These are phyloP conservation scores for Bombyx mandarina DNA, from an alignment of 1,140 invertebrate species.

Conservation along the genomic window DNA sequence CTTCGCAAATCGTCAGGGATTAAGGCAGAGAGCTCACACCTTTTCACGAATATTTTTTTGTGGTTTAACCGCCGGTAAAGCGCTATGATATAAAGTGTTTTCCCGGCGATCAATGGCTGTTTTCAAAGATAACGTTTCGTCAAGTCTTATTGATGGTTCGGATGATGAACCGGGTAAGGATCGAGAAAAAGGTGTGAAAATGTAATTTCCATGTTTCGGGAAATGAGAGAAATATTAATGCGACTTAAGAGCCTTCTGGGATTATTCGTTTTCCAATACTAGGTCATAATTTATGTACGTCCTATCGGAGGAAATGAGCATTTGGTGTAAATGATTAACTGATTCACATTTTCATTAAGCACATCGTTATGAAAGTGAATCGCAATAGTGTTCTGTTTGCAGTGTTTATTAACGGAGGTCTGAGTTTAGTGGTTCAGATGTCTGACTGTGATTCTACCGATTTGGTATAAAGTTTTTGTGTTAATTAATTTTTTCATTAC, in stretches of 20 bases:
- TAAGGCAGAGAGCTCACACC: constrained; percentile 57
- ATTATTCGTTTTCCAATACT: no score
- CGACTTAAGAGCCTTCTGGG: no score
- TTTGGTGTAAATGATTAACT: no score
- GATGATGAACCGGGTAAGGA: constrained; percentile 8
- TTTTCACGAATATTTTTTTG: constrained; percentile 60
- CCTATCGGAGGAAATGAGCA: no score
- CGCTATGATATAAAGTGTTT: constrained; percentile 45
- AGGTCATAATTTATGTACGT: no score
- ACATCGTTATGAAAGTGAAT: no score
- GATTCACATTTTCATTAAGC: no score
- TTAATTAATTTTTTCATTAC: no score
- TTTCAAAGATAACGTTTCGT: constrained; percentile 23
- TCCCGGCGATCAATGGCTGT: constrained; percentile 31
- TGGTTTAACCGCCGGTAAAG: constrained; percentile 42
- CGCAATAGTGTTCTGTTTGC: no score
- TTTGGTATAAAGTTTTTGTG: neutral
- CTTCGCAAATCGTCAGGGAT: constrained; percentile 66
- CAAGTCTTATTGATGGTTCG: constrained; percentile 22
- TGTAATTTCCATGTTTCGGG: constrained; percentile 7
- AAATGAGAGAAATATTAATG: constrained; percentile 14
- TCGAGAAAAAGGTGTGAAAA: no score
- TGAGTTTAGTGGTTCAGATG: neutral
- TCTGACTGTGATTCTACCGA: neutral
- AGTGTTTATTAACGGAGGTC: neutral